These are phyloP conservation scores for Temnopleurus reevesii DNA, from an alignment of 53 echinoderm and acorn worm species.

Conservation along the genomic window DNA sequence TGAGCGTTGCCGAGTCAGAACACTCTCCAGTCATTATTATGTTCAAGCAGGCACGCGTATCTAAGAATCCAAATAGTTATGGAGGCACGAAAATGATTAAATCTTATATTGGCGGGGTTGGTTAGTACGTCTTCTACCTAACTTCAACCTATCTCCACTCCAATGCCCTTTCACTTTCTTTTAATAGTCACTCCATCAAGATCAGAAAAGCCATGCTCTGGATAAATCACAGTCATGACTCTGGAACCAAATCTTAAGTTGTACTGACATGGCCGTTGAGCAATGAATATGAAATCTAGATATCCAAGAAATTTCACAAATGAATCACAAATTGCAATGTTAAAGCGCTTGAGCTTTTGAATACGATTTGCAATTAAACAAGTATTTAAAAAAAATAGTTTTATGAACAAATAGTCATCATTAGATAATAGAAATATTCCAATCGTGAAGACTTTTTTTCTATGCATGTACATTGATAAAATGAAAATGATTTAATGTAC, in stretches of 20 bases:
- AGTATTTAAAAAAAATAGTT: no score
- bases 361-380: no score
- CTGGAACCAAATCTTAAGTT: not conserved
- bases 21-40: conserved; percentile 16
- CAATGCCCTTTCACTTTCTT: not conserved
- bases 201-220: not conserved
- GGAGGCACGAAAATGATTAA: conserved; percentile 58
- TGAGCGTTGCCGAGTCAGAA: not conserved
- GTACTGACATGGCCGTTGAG: not conserved
- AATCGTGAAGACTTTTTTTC: no score
- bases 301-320: no score
- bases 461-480: no score
- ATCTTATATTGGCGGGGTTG: conserved; percentile 39
- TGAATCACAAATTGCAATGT: no score
- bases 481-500: no score
- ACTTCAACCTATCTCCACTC: not conserved
- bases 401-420: no score
- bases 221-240: not conserved
- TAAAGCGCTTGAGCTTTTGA: no score
- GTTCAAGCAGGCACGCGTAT: conserved; percentile 49
- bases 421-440: no score
- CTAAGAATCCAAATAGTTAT: conserved; percentile 54
- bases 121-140: not conserved
- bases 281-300: not conserved
- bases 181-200: conserved; percentile 35